Base-by-base conservation (phyloP, 2,888 invertebrate species). In the Ptychoptera albimana region DNA sequence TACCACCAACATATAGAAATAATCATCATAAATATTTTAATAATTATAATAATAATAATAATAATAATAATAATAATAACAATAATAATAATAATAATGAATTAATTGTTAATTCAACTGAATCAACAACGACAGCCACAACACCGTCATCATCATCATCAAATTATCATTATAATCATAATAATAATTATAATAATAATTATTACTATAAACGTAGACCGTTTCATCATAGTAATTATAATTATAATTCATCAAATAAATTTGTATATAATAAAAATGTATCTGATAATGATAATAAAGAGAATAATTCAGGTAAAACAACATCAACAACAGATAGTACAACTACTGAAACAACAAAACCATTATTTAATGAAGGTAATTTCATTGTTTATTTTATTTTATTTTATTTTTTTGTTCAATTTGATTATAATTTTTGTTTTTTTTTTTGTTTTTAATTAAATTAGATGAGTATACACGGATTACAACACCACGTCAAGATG, bases 401-500 rank as follows among this genome's bases (percentile, higher is more conserved):
- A 12, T 10, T 23, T 11, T 37, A 5, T n/a, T 37, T 31, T 8
- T 30, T 29, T 14, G 10, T 43, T 6, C 12, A 30, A 6, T 30
- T 35, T 34, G 8, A 23, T 37, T 11, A 35, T 32, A 13, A 23
- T 35, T 2, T 14, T 15, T 42, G 7, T 42, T 15, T 12, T 1
- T 29, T 46, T 43, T 38, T 29, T 31, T 23, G 8, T 46, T 46
- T 46, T 43, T 50, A 50, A 45, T 46, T 43, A 46, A 50, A 61
- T 59, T 64, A 74, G 75, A 77, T 58, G 78, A 78, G 63, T 79
- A 79, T 60, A 78, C 77, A 54, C 70, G 74, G 57, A 77, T 79
- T 55, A 77, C 77, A 45, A 77, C 79, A 36, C 79, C 79, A 29
- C 65, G 79, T 51, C 78, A 78, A 62, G 79, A 79, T 59, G 73